Conservation (phyloP, 2,113 vertebrate genomes). For the Periophthalmodon schlosseri region DNA sequence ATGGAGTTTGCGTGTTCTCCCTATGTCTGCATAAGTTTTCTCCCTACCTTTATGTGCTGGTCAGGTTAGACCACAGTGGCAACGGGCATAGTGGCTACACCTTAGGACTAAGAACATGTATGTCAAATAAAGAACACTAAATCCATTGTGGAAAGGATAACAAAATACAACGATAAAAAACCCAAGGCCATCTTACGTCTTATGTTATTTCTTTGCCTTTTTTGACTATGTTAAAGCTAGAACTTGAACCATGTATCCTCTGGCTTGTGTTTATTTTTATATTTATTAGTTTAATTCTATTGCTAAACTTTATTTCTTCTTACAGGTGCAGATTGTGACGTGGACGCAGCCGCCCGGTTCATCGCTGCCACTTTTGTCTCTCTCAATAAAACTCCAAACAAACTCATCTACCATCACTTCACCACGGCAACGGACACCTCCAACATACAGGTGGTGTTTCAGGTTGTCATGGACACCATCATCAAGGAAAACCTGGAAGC, state of each 20-base stretch:
- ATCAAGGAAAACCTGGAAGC: constrained; percentile 80
- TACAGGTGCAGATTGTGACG: constrained; percentile 77
- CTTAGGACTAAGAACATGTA: neutral
- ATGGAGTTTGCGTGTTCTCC: too few relatives aligned
- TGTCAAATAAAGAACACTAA: neutral
- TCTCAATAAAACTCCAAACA: constrained; percentile 62
- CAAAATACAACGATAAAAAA: neutral
- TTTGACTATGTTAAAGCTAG: neutral
- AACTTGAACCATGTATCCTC: neutral
- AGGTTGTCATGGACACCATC: constrained; percentile 83
- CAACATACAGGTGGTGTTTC: constrained; percentile 80
- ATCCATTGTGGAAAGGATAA: neutral
- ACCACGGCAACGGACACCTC: constrained; percentile 82
- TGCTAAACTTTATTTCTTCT: neutral
- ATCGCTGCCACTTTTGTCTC: constrained; percentile 73
- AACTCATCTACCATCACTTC: constrained; percentile 81
- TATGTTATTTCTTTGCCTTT: neutral
- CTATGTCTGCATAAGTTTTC: too few relatives aligned
- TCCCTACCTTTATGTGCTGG: too few relatives aligned
- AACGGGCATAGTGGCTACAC: too few relatives aligned
- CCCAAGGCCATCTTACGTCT: neutral
- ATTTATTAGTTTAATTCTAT: neutral
- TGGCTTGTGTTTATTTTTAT: neutral
- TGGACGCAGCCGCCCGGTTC: constrained; percentile 77
- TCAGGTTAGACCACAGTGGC: too few relatives aligned